phyloP scores from a whole-genome alignment of 1,140 invertebrate species.

The Drosophila sucinea region DNA sequence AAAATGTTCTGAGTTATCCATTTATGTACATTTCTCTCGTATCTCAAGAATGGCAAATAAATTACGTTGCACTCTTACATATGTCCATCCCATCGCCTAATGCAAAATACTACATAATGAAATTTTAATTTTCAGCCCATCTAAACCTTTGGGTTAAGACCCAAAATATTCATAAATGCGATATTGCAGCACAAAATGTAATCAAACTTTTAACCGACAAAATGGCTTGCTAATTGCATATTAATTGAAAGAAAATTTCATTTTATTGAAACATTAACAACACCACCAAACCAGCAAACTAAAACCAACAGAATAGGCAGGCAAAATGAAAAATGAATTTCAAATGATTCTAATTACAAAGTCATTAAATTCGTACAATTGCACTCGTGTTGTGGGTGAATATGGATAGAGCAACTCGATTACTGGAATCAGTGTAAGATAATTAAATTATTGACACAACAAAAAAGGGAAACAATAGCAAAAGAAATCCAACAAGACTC shows the following conservation, averaged over 20 bases:
- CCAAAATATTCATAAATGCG: conserved; percentile 4
- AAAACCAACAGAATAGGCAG: not conserved
- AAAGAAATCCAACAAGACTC: no score
- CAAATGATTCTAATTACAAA: conserved; percentile 16
- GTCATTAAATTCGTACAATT: conserved; percentile 2
- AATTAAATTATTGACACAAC: conserved; percentile 24
- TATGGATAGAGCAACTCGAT: conserved; percentile 17
- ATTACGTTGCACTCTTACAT: not conserved
- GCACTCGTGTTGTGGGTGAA: not conserved
- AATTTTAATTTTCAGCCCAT: conserved; percentile 4
- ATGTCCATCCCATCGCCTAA: not conserved
- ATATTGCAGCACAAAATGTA: conserved; percentile 4
- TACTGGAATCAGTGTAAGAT: conserved; percentile 10
- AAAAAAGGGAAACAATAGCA: not conserved
- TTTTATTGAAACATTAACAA: conserved; percentile 30
- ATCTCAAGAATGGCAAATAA: not conserved
- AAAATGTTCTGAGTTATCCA: not conserved
- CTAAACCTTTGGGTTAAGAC: not conserved
- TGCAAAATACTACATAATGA: not conserved
- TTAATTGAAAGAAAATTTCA: conserved; percentile 38
- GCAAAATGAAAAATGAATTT: conserved; percentile 16
- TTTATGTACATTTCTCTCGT: not conserved
- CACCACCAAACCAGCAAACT: not conserved
- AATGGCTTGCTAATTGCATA: conserved; percentile 37
- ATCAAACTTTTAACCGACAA: not conserved